A percentile compares a stretch with the other conserved stretches of the same genome.
phyloP scores from a whole-genome alignment of 2,888 invertebrate species.

The Gandaritis pyraliata region DNA sequence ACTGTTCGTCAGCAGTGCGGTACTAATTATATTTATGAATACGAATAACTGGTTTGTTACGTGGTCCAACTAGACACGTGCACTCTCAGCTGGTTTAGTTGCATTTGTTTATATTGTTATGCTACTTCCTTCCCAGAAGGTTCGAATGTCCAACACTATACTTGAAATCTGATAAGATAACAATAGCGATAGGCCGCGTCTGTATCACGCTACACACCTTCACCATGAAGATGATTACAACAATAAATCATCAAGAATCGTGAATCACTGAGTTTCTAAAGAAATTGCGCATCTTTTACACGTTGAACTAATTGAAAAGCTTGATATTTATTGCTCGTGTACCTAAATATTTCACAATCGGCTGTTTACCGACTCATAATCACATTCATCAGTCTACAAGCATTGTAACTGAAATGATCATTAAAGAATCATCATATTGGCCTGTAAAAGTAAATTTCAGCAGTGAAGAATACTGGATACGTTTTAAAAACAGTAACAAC shows the following conservation, averaged over 20 bases:
- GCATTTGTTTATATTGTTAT: constrained; percentile 50
- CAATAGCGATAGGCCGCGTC: background rate
- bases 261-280: constrained; percentile 29
- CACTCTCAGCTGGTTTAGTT: constrained; percentile 24
- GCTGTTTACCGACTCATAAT: background rate
- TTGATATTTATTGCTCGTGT: background rate
- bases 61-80: constrained; percentile 46
- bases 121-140: constrained; percentile 1
- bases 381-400: no score
- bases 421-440: no score
- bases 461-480: no score
- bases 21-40: constrained; percentile 57
- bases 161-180: constrained; percentile 33
- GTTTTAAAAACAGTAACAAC: no score
- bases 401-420: no score
- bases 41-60: constrained; percentile 64
- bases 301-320: background rate
- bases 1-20: constrained; percentile 45
- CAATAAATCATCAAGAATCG: constrained; percentile 3
- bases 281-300: constrained; percentile 29
- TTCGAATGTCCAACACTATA: constrained; percentile 14
- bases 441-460: no score
- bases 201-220: constrained; percentile 20
- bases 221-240: constrained; percentile 8
- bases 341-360: background rate